Evolutionary conservation across 1,140 invertebrate genomes (phyloP).

Genomic region (Zaprionus gabonicus): DNA sequence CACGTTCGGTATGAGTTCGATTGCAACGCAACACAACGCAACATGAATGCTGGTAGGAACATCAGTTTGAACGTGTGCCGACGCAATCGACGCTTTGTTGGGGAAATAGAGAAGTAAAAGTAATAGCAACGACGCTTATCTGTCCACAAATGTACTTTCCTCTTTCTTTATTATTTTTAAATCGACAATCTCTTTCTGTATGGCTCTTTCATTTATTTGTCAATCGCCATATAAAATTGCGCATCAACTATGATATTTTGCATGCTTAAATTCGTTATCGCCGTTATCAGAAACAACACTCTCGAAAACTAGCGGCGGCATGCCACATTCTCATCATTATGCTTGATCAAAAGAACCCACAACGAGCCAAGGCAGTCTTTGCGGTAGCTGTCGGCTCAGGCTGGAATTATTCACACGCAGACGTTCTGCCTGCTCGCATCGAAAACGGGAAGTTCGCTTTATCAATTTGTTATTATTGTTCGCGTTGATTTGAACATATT

Average conservation of each 20-base stretch:
- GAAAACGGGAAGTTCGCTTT: constrained; percentile 26
- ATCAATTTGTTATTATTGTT: constrained; percentile 9
- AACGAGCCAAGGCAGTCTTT: constrained; percentile 60
- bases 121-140: constrained; percentile 49
- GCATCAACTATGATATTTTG: constrained; percentile 52
- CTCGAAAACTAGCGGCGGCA: background rate
- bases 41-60: constrained; percentile 18
- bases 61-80: constrained; percentile 41
- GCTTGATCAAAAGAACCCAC: constrained; percentile 33
- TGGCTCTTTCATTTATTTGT: constrained; percentile 7
- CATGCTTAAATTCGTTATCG: constrained; percentile 33
- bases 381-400: constrained; percentile 57
- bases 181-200: background rate
- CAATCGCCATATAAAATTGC: constrained; percentile 55
- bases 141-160: constrained; percentile 3
- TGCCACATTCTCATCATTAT: constrained; percentile 16
- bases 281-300: constrained; percentile 39
- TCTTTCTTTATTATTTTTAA: background rate
- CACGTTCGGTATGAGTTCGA: constrained; percentile 56
- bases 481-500: constrained; percentile 13
- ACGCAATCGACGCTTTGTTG: constrained; percentile 17
- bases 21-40: constrained; percentile 24
- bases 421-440: constrained; percentile 68
- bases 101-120: constrained; percentile 16
- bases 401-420: constrained; percentile 72